These are phyloP conservation scores for Potamilus streckersoni DNA, from an alignment of 1,140 invertebrate species.

Conservation along the genomic window DNA sequence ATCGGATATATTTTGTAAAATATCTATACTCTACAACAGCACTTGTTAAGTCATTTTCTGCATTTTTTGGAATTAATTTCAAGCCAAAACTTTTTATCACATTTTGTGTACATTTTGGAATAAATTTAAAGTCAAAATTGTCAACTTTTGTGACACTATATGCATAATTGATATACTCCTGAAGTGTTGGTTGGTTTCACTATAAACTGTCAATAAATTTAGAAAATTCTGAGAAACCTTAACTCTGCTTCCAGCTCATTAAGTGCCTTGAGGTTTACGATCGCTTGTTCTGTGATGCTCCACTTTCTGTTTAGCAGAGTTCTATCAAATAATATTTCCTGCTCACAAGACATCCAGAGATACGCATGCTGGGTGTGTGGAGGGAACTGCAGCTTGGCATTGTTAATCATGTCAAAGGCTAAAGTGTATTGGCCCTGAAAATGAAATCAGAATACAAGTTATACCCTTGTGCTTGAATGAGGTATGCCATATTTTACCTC, in stretches of 20 bases:
- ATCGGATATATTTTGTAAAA: too few relatives aligned
- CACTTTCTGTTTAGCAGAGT: slow-evolving; percentile 78
- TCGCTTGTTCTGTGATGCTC: slow-evolving; percentile 80
- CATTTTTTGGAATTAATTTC: too few relatives aligned
- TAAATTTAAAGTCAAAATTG: too few relatives aligned
- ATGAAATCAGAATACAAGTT: not conserved
- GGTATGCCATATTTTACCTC: too few relatives aligned
- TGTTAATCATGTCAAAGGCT: slow-evolving; percentile 53
- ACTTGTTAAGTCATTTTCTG: too few relatives aligned
- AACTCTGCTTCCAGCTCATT: slow-evolving; percentile 60
- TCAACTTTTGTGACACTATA: too few relatives aligned
- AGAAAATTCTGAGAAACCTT: slow-evolving; percentile 29
- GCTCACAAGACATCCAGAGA: slow-evolving; percentile 79
- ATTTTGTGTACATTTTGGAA: too few relatives aligned
- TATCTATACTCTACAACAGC: too few relatives aligned
- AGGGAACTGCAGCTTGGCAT: slow-evolving; percentile 55
- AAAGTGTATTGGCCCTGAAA: slow-evolving; percentile 48
- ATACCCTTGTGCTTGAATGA: not conserved
- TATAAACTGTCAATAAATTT: too few relatives aligned
- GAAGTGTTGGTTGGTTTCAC: too few relatives aligned
- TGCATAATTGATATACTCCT: too few relatives aligned
- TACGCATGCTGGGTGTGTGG: slow-evolving; percentile 54
- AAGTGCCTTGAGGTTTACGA: slow-evolving; percentile 79
- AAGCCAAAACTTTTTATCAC: too few relatives aligned
- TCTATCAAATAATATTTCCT: slow-evolving; percentile 73